Conservation (phyloP, 37 sponge, comb jelly and placozoan genomes). For the Chondrilla cf. caribensis region DNA sequence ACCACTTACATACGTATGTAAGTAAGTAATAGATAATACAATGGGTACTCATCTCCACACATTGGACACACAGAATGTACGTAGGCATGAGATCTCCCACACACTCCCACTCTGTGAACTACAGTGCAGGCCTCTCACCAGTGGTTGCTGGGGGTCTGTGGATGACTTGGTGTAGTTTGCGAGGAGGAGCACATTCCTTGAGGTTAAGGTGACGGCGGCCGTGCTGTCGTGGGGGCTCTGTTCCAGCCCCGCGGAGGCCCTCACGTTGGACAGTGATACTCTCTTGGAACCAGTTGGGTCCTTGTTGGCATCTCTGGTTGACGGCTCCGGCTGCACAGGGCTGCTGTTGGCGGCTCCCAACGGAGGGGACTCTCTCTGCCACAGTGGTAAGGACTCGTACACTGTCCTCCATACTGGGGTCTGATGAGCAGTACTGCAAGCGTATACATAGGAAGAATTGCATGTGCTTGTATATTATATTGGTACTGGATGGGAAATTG, state of each 20-base stretch:
- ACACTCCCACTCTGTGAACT: background rate
- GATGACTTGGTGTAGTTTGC: background rate
- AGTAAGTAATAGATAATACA: background rate
- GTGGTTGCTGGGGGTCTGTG: too few species aligned
- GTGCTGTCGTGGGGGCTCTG: too few species aligned
- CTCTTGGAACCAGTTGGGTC: background rate
- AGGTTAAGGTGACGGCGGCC: background rate
- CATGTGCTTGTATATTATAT: background rate
- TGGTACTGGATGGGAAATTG: too few species aligned
- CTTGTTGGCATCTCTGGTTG: background rate
- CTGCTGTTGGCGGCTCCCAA: background rate
- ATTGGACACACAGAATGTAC: background rate
- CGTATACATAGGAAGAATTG: background rate
- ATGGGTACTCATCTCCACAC: too few species aligned
- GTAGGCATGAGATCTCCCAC: background rate
- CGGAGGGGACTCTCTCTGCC: slow-evolving; percentile 25
- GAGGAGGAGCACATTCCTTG: background rate
- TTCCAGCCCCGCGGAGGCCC: background rate
- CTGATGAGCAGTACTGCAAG: background rate
- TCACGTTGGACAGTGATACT: background rate
- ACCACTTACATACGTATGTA: too few species aligned
- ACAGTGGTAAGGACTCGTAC: slow-evolving; percentile 38
- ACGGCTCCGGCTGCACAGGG: background rate
- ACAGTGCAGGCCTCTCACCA: background rate
- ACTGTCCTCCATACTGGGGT: slow-evolving; percentile 25